Conservation (phyloP, 2,113 vertebrate genomes). For the Bombycilla garrulus region DNA sequence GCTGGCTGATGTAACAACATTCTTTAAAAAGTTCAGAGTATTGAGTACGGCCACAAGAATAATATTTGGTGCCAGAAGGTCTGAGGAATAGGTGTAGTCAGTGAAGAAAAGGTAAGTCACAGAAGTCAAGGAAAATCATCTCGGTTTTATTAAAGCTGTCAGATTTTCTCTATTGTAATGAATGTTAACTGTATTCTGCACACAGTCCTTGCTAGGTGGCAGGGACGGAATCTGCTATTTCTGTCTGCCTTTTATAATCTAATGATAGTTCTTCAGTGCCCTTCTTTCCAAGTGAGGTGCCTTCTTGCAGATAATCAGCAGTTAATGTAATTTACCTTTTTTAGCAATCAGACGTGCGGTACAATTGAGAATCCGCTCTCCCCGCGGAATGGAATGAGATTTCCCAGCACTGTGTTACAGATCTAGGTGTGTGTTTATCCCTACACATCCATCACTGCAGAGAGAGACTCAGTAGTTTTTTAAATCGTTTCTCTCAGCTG, state of each 20-base stretch:
- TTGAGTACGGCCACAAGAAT: background rate
- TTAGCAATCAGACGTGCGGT: background rate
- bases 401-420: background rate
- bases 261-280: constrained; percentile 8
- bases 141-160: constrained; percentile 50
- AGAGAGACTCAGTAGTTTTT: background rate
- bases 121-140: constrained; percentile 54
- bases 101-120: constrained; percentile 43
- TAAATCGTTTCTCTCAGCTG: background rate
- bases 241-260: constrained; percentile 29
- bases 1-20: background rate
- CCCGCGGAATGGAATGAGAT: background rate
- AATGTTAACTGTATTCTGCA: constrained; percentile 32
- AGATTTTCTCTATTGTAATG: constrained; percentile 41
- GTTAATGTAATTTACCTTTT: constrained; percentile 21
- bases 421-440: constrained; percentile 42
- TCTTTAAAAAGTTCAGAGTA: constrained; percentile 10
- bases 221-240: constrained; percentile 19
- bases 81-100: constrained; percentile 27
- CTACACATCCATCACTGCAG: constrained; percentile 23
- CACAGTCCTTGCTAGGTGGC: background rate
- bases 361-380: constrained; percentile 26
- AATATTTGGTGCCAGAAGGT: constrained; percentile 39
- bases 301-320: constrained; percentile 17
- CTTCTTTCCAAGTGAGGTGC: background rate